Percentiles rank a stretch among this genome's conserved stretches.
These are phyloP conservation scores for Laticauda laticaudata DNA, from an alignment of 2,113 vertebrate species.

Conservation along the genomic window DNA sequence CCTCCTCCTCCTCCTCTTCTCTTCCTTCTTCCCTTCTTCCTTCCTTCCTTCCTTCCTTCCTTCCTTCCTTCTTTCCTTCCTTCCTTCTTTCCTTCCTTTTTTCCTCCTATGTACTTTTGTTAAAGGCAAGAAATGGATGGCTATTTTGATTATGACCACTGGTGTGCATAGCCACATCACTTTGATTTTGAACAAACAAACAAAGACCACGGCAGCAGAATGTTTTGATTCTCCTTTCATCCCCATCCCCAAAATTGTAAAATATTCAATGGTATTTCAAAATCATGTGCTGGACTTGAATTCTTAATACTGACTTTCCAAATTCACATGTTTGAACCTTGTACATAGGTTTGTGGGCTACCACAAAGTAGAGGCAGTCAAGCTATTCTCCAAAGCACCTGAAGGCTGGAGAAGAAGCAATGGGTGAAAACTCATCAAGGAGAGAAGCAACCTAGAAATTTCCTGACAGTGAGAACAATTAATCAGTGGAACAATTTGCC, in stretches of 20 bases:
- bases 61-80: background rate
- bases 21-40: background rate
- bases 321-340: conserved; percentile 36
- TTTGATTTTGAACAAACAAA: conserved; percentile 2
- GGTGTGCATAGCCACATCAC: background rate
- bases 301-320: conserved; percentile 37
- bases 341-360: background rate
- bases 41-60: background rate
- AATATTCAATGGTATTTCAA: conserved; percentile 24
- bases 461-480: no score
- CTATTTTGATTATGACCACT: background rate
- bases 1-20: background rate
- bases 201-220: background rate
- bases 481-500: no score
- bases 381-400: no score
- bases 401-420: no score
- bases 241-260: background rate
- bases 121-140: background rate
- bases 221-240: background rate
- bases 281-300: conserved; percentile 28
- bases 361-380: no score
- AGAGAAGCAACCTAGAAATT: no score
- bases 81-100: background rate
- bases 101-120: background rate
- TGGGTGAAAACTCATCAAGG: no score